These are phyloP conservation scores for Rhodeus uyekii DNA, from an alignment of 2,797 vertebrate genomes.

Conservation along the genomic window DNA sequence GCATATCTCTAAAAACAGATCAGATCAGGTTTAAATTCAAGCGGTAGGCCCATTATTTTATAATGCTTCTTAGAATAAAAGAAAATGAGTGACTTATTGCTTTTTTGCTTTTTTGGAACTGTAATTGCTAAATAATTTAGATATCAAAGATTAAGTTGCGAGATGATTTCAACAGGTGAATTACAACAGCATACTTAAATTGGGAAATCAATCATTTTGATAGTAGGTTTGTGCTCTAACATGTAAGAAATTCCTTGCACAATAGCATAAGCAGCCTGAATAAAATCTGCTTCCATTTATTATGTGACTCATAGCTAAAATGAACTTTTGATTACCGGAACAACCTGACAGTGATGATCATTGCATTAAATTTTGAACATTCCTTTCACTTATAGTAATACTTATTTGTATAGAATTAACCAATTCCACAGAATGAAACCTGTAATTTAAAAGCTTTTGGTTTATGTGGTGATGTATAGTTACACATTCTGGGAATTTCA, in stretches of 20 bases:
- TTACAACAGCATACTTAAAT: not conserved
- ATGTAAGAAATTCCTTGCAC: slow-evolving; percentile 29
- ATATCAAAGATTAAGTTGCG: not conserved
- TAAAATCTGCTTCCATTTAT: not conserved
- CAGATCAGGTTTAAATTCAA: not conserved
- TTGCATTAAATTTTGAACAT: no score
- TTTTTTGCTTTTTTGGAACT: not conserved
- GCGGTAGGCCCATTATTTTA: not conserved
- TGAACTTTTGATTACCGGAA: not conserved
- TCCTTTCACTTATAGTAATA: no score
- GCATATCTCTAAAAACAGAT: not conserved
- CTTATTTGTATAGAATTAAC: not conserved
- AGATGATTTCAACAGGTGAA: not conserved
- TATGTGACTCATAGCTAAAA: not conserved
- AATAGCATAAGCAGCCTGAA: not conserved
- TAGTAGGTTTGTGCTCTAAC: not conserved
- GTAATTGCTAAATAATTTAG: not conserved
- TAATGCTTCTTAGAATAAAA: not conserved
- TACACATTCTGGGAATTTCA: not conserved
- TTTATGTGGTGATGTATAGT: not conserved
- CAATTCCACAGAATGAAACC: not conserved
- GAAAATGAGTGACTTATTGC: not conserved
- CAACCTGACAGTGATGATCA: not conserved
- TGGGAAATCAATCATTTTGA: slow-evolving; percentile 24
- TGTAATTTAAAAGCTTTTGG: not conserved